phyloP scores from a whole-genome alignment of 2,113 vertebrate genomes.

The Ramphastos sulfuratus region DNA sequence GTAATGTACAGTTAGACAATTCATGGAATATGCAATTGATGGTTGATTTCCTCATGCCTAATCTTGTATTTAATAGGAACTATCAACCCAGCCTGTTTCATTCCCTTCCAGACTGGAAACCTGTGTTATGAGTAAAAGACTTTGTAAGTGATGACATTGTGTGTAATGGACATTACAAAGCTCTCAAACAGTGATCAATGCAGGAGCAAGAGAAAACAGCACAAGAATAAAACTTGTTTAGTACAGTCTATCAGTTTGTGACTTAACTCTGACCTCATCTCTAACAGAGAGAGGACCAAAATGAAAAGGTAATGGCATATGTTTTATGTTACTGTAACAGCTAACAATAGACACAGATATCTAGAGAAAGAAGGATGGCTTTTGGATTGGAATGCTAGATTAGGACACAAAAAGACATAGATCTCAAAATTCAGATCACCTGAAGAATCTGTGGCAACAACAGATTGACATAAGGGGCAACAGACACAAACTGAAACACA shows the following conservation, averaged over 20 bases:
- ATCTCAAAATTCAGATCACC: background rate
- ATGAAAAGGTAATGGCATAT: background rate
- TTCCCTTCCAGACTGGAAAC: background rate
- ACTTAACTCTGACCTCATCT: background rate
- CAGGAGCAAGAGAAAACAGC: background rate
- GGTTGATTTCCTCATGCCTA: background rate
- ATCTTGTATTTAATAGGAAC: background rate
- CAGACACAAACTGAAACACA: too few relatives aligned
- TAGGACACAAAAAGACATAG: background rate
- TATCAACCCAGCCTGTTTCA: background rate
- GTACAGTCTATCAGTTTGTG: background rate
- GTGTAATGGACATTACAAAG: background rate
- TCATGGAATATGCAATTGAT: background rate
- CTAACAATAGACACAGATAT: rapidly evolving
- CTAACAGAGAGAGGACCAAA: background rate
- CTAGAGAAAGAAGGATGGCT: background rate
- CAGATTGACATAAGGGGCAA: too few relatives aligned
- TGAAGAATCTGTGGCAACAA: background rate
- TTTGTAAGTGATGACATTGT: background rate
- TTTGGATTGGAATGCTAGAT: background rate
- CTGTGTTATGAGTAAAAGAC: background rate
- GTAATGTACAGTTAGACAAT: background rate
- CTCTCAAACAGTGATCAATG: background rate
- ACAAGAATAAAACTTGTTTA: background rate
- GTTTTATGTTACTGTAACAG: background rate